Evolutionary conservation across 2,797 vertebrate species (phyloP), one percentile per base, ranked within the genome.

Genomic region (Megaceryle alcyon): DNA sequence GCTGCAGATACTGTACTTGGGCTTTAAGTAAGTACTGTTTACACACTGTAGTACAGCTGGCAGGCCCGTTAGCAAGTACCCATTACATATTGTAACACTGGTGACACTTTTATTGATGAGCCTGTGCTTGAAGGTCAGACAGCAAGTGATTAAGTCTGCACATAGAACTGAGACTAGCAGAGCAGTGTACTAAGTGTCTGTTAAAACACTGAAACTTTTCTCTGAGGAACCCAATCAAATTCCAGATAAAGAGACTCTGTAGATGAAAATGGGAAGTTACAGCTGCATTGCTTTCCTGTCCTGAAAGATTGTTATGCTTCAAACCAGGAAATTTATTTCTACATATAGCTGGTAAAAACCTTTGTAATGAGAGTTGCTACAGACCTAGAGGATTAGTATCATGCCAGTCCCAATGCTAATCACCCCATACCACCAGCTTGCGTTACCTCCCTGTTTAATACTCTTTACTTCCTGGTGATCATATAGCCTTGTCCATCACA

Each of bases 1-100:
- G 99, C 98, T 99, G 25, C 99, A 99, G 97, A 80, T 98, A 43
- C 43, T 99, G 85, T 99, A 98, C 96, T 78, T 99, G 93, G 99
- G 99, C 76, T 96, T 98, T 77, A 98, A 99, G 99, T 99, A 98
- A 99, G 99, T 98, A 64, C 29, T 35, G 39, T 64, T 12, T 43
- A 49, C 39, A 33, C n/a, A 17, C 71, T 18, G 48, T 25, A 49
- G 2, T 2, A 16, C 18, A 14, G 13, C 75, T 68, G 44, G 1
- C 13, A n/a, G 80, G 68, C 69, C 18, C 54, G 51, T 16, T 75
- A 15, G 2, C 60, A 39, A 56, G 54, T 9, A 5, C 44, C n/a
- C 7, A 1, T 29, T 59, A 31, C 31, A 31, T 2, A 21, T 7
- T 12, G 19, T 11, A n/a, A 31, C 25, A 48, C 54, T 18, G 33